Conservation (phyloP, 2,797 vertebrate genomes). For the Xiphorhynchus erythropygius region DNA sequence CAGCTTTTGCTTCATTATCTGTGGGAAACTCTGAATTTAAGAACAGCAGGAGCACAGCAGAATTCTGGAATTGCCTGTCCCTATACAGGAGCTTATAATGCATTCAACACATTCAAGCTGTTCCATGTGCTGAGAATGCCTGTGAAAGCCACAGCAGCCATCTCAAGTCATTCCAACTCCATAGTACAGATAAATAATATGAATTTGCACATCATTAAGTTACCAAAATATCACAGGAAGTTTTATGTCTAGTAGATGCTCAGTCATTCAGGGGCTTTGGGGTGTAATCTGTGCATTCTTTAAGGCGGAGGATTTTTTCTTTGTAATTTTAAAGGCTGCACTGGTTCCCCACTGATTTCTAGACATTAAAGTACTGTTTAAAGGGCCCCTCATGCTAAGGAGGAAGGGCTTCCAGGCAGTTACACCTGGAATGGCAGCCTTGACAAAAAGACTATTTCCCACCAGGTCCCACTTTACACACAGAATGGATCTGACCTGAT, state of each 20-base stretch:
- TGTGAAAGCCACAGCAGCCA: conserved; percentile 22
- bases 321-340: not conserved
- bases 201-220: not conserved
- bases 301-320: conserved; percentile 11
- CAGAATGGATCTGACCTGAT: not conserved
- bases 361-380: not conserved
- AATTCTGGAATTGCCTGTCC: not conserved
- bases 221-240: not conserved
- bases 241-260: not conserved
- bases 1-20: not conserved
- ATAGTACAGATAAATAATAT: not conserved
- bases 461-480: not conserved
- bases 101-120: not conserved
- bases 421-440: not conserved
- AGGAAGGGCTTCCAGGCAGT: not conserved
- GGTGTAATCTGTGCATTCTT: conserved; percentile 40
- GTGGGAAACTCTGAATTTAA: not conserved
- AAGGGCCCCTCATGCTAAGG: not conserved
- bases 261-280: not conserved
- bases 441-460: not conserved
- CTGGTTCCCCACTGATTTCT: not conserved
- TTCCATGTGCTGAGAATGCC: not conserved
- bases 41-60: conserved; percentile 6
- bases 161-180: not conserved
- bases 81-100: not conserved